Evolutionary conservation across 2,888 invertebrate species (phyloP).

Genomic region (Empis stercorea): DNA sequence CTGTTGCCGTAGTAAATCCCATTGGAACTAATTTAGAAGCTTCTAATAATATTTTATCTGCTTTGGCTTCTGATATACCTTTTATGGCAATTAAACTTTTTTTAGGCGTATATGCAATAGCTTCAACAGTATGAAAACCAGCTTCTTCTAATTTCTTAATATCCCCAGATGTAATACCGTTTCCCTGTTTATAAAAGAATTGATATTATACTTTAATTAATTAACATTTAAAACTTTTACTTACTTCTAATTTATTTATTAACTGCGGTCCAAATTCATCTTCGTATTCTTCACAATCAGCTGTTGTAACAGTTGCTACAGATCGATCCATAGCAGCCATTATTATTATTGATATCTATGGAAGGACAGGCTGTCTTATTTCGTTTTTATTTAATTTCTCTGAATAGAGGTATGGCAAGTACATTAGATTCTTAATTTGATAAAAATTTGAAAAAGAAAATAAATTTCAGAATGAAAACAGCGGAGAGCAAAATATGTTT

Average conservation of each 20-base stretch:
- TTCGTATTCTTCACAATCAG: conserved; percentile 37
- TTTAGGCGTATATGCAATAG: conserved; percentile 89
- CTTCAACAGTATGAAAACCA: conserved; percentile 89
- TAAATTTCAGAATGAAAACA: no score
- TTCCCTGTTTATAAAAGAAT: conserved; percentile 46
- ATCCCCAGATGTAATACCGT: conserved; percentile 81
- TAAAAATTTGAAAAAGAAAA: no score
- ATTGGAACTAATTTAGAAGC: conserved; percentile 89
- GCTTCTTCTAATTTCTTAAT: conserved; percentile 87
- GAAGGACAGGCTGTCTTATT: no score
- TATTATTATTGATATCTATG: not conserved
- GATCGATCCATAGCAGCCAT: conserved; percentile 14
- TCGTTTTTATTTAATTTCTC: no score
- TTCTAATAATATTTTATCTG: conserved; percentile 83
- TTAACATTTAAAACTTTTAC: not conserved
- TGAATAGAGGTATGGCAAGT: no score
- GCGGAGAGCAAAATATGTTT: no score
- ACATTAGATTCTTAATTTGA: no score
- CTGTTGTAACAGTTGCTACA: conserved; percentile 39
- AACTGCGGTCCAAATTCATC: conserved; percentile 61
- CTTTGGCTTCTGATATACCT: conserved; percentile 95
- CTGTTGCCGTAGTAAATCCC: conserved; percentile 97
- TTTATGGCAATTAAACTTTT: conserved; percentile 79
- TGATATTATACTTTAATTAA: not conserved
- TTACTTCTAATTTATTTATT: conserved; percentile 59